Percentiles rank a stretch among this genome's conserved stretches.
phyloP scores from a whole-genome alignment of 92 coral and sea anemone species.

The Zoanthus sansibaricus region DNA sequence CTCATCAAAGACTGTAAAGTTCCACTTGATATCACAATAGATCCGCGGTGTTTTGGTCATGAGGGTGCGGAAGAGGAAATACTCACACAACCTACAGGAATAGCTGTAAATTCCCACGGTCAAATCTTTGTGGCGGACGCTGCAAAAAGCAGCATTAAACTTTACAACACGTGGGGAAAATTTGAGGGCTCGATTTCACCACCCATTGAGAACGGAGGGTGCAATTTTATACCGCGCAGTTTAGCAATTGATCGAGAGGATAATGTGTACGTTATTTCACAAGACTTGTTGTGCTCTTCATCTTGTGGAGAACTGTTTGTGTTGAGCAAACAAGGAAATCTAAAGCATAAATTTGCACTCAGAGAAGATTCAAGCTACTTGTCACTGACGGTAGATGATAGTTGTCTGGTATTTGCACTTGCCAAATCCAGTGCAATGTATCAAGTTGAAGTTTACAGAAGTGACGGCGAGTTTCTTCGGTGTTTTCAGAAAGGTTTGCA shows the following conservation, averaged over 20 bases:
- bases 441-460: slow-evolving; percentile 30
- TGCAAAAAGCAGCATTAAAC: slow-evolving; percentile 1
- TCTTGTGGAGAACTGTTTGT: slow-evolving; percentile 9
- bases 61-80: slow-evolving; percentile 28
- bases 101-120: slow-evolving; percentile 24
- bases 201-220: slow-evolving; percentile 4
- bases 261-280: slow-evolving; percentile 45
- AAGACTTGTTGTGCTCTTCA: background rate
- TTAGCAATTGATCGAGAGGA: slow-evolving; percentile 45
- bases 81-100: slow-evolving; percentile 3
- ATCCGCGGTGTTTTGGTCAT: slow-evolving; percentile 41
- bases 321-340: slow-evolving; percentile 49
- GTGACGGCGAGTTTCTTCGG: slow-evolving; percentile 13
- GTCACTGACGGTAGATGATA: slow-evolving; percentile 34
- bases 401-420: slow-evolving; percentile 14
- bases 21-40: slow-evolving; percentile 16
- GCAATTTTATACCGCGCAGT: slow-evolving; percentile 33
- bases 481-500: slow-evolving; percentile 23
- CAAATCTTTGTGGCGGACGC: slow-evolving; percentile 29
- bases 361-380: slow-evolving; percentile 33
- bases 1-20: slow-evolving; percentile 20
- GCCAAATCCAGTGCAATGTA: slow-evolving; percentile 27
- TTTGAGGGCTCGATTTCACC: slow-evolving; percentile 34
- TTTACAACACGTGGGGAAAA: slow-evolving; percentile 42
- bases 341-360: slow-evolving; percentile 30